Evolutionary conservation across 64 coral and sea anemone genomes (phyloP).

Genomic region (Actinia equina): DNA sequence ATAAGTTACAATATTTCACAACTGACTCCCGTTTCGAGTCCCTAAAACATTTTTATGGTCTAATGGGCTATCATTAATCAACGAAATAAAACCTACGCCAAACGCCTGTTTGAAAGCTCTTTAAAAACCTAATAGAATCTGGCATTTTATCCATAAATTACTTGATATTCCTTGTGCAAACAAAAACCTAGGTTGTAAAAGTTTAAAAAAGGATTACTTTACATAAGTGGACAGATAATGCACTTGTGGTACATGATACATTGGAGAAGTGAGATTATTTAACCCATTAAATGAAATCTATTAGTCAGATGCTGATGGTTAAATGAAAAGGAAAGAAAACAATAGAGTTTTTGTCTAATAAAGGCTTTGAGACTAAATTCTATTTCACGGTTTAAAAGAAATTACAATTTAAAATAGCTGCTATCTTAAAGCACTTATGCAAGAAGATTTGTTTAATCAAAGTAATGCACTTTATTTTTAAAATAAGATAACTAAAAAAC

Average conservation of each 20-base stretch:
- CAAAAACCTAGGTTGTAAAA: neutral
- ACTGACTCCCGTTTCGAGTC: neutral
- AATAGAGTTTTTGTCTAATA: too few relatives aligned
- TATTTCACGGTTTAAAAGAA: too few relatives aligned
- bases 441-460: neutral
- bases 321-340: too few relatives aligned
- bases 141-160: neutral
- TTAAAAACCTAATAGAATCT: neutral
- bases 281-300: too few relatives aligned
- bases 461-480: slow-evolving; percentile 2
- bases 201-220: neutral
- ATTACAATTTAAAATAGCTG: too few relatives aligned
- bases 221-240: neutral
- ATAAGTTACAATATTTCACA: neutral
- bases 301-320: too few relatives aligned
- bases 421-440: neutral
- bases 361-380: too few relatives aligned
- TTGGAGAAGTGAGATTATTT: too few relatives aligned
- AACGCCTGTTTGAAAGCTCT: neutral
- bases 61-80: neutral
- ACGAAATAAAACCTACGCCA: neutral
- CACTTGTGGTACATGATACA: too few relatives aligned
- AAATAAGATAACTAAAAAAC: neutral
- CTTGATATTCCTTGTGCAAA: neutral
- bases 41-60: neutral